Conservation (phyloP, 2,113 vertebrate genomes). For the Cinclus cinclus region DNA sequence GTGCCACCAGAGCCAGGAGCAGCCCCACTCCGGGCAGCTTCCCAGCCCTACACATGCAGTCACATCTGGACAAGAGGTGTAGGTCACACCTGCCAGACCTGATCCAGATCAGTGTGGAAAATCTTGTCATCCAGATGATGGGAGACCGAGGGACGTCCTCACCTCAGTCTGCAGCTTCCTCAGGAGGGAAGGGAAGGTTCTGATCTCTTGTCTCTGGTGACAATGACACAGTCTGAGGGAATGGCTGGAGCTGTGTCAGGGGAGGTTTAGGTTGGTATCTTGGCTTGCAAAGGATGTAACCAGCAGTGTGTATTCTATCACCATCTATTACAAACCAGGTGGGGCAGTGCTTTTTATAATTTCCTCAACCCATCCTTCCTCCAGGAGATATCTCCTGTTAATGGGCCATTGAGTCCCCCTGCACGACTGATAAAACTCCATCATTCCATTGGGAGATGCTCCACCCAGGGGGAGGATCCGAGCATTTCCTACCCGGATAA, state of each 20-base stretch:
- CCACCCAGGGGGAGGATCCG: too few species aligned
- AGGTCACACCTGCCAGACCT: not conserved
- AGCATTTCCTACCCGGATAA: too few species aligned
- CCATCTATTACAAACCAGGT: too few species aligned
- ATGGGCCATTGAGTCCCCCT: too few species aligned
- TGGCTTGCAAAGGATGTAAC: too few species aligned
- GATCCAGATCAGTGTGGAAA: not conserved
- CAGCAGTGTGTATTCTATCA: too few species aligned
- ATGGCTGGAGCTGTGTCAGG: not conserved
- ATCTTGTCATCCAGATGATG: not conserved
- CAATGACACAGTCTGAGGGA: not conserved
- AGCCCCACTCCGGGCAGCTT: not conserved
- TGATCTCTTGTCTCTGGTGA: not conserved
- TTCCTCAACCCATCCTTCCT: too few species aligned
- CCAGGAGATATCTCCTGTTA: too few species aligned
- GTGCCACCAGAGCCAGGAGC: not conserved
- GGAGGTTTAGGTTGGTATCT: not conserved
- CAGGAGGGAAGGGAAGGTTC: not conserved
- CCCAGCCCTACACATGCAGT: rapidly evolving
- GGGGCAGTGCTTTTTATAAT: too few species aligned
- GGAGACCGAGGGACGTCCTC: not conserved
- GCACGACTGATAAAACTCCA: too few species aligned
- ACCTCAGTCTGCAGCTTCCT: not conserved
- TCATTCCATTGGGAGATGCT: too few species aligned
- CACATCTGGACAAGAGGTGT: too few species aligned